These are phyloP conservation scores for Mus musculus DNA, from an alignment of 2,113 vertebrate genomes.

Conservation along the genomic window GRCm39 chrX:158032001-158032500, in stretches of 20 bases:
- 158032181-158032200: slow-evolving; percentile 79
- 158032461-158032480: slow-evolving; percentile 72
- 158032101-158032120: slow-evolving; percentile 76
- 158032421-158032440: slow-evolving; percentile 71
- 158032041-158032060: slow-evolving; percentile 70
- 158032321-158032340: slow-evolving; percentile 78
- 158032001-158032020: slow-evolving; percentile 78
- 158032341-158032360: slow-evolving; percentile 78
- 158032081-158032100: slow-evolving; percentile 70
- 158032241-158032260: background rate
- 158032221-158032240: slow-evolving; percentile 69
- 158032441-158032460: slow-evolving; percentile 70
- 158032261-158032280: background rate
- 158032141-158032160: slow-evolving; percentile 73
- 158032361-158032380: slow-evolving; percentile 79
- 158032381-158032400: slow-evolving; percentile 80
- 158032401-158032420: slow-evolving; percentile 74
- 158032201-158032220: slow-evolving; percentile 73
- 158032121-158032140: slow-evolving; percentile 78
- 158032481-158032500: slow-evolving; percentile 18
- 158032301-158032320: slow-evolving; percentile 81
- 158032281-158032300: slow-evolving; percentile 76
- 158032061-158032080: slow-evolving; percentile 77
- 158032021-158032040: slow-evolving; percentile 69
- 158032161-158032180: slow-evolving; percentile 78